Percentiles rank a stretch among this genome's conserved stretches.
Conservation (phyloP, 2,888 invertebrate genomes). For the Fragum whitleyi region DNA sequence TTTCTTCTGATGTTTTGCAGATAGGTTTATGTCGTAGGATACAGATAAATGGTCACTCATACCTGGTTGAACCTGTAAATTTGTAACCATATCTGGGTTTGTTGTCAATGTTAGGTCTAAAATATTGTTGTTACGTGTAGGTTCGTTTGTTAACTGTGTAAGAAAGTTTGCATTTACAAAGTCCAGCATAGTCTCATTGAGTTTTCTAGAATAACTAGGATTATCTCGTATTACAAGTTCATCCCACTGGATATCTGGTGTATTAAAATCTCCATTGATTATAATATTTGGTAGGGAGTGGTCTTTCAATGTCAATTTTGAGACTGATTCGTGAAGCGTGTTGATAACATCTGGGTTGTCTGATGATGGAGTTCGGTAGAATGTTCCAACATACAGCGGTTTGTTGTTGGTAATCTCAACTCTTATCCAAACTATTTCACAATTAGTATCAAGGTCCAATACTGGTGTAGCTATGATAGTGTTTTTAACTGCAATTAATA, state of each 20-base stretch:
- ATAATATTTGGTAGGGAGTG: constrained; percentile 32
- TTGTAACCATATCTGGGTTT: constrained; percentile 28
- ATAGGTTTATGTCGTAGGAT: constrained; percentile 29
- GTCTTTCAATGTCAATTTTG: constrained; percentile 10
- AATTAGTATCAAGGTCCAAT: constrained; percentile 30
- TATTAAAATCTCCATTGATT: constrained; percentile 42
- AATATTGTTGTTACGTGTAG: constrained; percentile 35
- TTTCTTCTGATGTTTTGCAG: constrained; percentile 32
- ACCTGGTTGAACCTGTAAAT: constrained; percentile 26
- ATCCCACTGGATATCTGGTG: constrained; percentile 39
- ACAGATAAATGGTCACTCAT: constrained; percentile 42
- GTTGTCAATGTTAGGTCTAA: constrained; percentile 42
- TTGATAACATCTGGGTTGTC: constrained; percentile 29
- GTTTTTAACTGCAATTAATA: constrained; percentile 33
- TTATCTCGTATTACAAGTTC: constrained; percentile 15
- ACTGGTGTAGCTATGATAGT: constrained; percentile 32
- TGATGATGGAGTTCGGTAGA: constrained; percentile 21
- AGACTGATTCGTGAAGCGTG: constrained; percentile 28
- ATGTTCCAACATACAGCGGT: constrained; percentile 25
- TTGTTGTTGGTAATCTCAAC: constrained; percentile 19
- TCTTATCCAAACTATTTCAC: constrained; percentile 30
- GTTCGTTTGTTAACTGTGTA: constrained; percentile 36
- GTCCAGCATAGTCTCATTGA: constrained; percentile 39
- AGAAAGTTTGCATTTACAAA: constrained; percentile 46
- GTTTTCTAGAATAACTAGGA: constrained; percentile 29